These are phyloP conservation scores for Orthosia incerta DNA, from an alignment of 2,888 invertebrate genomes.

Conservation along the genomic window DNA sequence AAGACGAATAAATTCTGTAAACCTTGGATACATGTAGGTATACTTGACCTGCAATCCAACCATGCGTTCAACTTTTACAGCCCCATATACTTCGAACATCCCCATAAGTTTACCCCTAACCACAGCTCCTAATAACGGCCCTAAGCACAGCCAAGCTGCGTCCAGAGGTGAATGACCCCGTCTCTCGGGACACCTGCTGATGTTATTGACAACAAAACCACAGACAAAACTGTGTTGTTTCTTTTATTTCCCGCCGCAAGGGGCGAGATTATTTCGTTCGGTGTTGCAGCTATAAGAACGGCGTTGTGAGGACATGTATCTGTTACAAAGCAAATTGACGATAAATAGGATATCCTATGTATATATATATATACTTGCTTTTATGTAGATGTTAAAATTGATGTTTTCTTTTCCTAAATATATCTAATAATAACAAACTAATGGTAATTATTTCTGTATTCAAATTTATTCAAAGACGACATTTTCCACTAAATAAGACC, in stretches of 20 bases:
- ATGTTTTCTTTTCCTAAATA: not conserved
- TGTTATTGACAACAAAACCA: conserved; percentile 87
- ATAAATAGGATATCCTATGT: too few species aligned
- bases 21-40: not conserved
- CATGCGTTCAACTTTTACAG: conserved; percentile 55
- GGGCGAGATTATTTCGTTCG: conserved; percentile 69
- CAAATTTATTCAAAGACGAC: not conserved
- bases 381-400: not conserved
- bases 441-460: not conserved
- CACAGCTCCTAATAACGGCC: conserved; percentile 71
- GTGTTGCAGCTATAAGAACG: conserved; percentile 27
- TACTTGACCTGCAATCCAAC: conserved; percentile 51
- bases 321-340: conserved; percentile 1
- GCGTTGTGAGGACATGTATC: conserved; percentile 25
- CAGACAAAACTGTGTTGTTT: conserved; percentile 77
- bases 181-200: conserved; percentile 87
- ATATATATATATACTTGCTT: not conserved
- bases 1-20: not conserved
- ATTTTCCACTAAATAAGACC: conserved; percentile 17
- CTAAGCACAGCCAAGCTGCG: conserved; percentile 72
- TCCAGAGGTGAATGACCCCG: conserved; percentile 83
- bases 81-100: conserved; percentile 65
- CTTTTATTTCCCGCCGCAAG: conserved; percentile 82
- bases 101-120: conserved; percentile 71
- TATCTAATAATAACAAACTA: not conserved